A percentile compares a stretch with the other conserved stretches of the same genome.
These are phyloP conservation scores for Tringa solitaria DNA, from an alignment of 2,113 vertebrate species.

Conservation along the genomic window DNA sequence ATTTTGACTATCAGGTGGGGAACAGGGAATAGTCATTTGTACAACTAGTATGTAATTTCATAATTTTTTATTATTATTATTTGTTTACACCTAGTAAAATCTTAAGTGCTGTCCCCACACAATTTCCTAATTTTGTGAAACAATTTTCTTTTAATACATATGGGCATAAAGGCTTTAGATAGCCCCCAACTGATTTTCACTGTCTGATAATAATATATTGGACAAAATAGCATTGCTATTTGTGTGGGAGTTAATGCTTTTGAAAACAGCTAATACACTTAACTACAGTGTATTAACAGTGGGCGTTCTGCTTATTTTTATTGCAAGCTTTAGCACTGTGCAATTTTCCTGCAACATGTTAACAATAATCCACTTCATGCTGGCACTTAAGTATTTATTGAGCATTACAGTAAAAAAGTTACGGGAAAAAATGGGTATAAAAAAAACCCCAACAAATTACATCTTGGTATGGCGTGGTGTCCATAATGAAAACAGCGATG, in stretches of 20 bases:
- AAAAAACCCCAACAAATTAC: background rate
- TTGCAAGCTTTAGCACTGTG: slow-evolving; percentile 58
- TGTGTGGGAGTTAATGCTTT: slow-evolving; percentile 71
- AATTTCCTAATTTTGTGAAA: slow-evolving; percentile 57
- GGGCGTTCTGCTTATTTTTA: slow-evolving; percentile 74
- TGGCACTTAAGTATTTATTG: slow-evolving; percentile 67
- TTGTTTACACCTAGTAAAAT: slow-evolving; percentile 42
- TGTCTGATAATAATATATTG: slow-evolving; percentile 66
- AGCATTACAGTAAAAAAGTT: slow-evolving; percentile 54
- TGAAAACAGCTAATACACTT: slow-evolving; percentile 67
- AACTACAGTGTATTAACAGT: slow-evolving; percentile 65
- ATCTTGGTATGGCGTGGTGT: background rate
- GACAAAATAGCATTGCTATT: slow-evolving; percentile 54
- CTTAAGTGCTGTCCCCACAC: slow-evolving; percentile 14
- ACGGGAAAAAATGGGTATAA: slow-evolving; percentile 16
- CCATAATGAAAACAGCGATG: background rate
- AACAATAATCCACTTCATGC: slow-evolving; percentile 68
- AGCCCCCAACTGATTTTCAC: slow-evolving; percentile 52
- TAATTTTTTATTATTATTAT: background rate
- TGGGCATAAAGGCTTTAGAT: slow-evolving; percentile 54
- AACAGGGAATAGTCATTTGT: slow-evolving; percentile 16
- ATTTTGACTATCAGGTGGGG: background rate
- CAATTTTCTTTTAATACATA: slow-evolving; percentile 44
- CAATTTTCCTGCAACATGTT: slow-evolving; percentile 67
- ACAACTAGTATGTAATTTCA: background rate